Evolutionary conservation across 2,888 invertebrate species (phyloP).

Genomic region (Xestia xanthographa): DNA sequence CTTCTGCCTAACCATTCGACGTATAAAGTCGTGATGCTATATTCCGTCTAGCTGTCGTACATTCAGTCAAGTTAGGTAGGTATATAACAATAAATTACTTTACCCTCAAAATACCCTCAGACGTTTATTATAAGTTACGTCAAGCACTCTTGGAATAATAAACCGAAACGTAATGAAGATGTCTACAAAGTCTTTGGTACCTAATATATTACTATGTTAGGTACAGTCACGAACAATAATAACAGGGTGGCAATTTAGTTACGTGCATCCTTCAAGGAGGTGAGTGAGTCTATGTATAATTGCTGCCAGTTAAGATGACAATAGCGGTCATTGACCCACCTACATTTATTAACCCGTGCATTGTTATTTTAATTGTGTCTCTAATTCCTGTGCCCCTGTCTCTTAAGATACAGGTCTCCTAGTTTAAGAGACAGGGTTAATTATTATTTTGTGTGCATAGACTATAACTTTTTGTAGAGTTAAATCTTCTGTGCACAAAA

Average conservation of each 20-base stretch:
- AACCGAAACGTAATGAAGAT: conserved; percentile 38
- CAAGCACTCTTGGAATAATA: conserved; percentile 32
- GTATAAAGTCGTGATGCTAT: background rate
- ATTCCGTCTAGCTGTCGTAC: background rate
- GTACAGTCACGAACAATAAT: background rate
- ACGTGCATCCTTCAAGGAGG: background rate
- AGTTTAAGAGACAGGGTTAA: too few relatives aligned
- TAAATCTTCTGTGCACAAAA: too few relatives aligned
- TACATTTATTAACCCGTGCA: too few relatives aligned
- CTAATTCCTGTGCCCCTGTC: too few relatives aligned
- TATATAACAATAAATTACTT: conserved; percentile 17
- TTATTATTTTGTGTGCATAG: too few relatives aligned
- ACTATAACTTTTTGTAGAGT: too few relatives aligned
- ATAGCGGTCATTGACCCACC: too few relatives aligned
- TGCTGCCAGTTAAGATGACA: too few relatives aligned
- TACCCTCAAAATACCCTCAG: conserved; percentile 25
- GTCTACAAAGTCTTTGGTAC: conserved; percentile 25
- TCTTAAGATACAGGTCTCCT: too few relatives aligned
- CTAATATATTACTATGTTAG: conserved; percentile 9
- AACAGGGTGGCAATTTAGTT: background rate
- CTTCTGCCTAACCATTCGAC: background rate
- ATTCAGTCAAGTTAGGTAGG: background rate
- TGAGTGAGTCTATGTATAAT: too few relatives aligned
- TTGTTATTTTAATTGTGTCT: too few relatives aligned
- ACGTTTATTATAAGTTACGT: conserved; percentile 34